Conservation (phyloP, 1,140 invertebrate species). For the Panulirus ornatus region DNA sequence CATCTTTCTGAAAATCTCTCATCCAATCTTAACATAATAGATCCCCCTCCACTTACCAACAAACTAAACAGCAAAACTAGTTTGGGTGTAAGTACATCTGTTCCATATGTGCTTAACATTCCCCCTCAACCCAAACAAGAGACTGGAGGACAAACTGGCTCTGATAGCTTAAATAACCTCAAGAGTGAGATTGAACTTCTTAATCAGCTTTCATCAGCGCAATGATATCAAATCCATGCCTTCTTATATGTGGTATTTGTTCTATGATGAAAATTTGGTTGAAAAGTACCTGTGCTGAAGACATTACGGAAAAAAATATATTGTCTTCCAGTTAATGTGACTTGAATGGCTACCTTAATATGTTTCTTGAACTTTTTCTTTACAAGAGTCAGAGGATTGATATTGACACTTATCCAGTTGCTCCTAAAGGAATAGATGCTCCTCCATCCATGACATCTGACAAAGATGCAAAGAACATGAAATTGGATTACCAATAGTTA, state of each 20-base stretch:
- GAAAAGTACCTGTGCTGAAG: not conserved
- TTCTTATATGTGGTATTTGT: not conserved
- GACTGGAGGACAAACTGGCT: slow-evolving; percentile 68
- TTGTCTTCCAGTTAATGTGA: not conserved
- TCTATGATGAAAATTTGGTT: not conserved
- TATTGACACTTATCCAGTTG: no score
- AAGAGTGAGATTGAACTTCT: slow-evolving; percentile 75
- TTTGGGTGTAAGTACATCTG: slow-evolving; percentile 29
- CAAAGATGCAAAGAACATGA: no score
- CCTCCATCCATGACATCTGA: no score
- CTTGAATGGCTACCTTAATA: not conserved
- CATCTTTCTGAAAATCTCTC: slow-evolving; percentile 76
- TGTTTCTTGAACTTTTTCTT: not conserved
- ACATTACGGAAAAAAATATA: not conserved
- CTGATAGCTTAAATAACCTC: slow-evolving; percentile 81
- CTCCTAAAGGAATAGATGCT: no score
- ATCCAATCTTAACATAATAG: slow-evolving; percentile 73
- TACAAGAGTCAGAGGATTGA: not conserved
- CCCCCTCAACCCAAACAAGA: slow-evolving; percentile 54
- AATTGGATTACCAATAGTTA: no score
- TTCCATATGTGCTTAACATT: slow-evolving; percentile 55
- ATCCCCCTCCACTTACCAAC: slow-evolving; percentile 58
- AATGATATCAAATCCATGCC: not conserved
- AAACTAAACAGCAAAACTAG: slow-evolving; percentile 60
- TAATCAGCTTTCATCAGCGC: slow-evolving; percentile 78